Evolutionary conservation across 2,888 invertebrate genomes (phyloP).

Genomic region (Hoplodrina ambigua): DNA sequence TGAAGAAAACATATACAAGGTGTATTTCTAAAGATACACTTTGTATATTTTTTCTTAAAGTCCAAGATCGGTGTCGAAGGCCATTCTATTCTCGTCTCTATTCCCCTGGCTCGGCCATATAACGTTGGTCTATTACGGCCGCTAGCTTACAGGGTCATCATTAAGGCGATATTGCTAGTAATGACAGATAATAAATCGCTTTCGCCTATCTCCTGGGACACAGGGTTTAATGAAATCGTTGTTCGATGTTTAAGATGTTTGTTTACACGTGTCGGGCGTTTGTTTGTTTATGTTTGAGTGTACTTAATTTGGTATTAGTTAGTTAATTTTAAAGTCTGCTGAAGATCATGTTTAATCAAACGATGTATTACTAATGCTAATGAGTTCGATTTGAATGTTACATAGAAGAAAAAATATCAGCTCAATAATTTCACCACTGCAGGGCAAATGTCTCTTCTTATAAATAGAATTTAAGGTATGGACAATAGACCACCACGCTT

Average conservation of each 20-base stretch:
- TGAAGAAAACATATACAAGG: too few species aligned
- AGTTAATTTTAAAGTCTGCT: too few species aligned
- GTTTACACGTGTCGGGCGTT: background rate
- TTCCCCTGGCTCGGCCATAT: constrained; percentile 6
- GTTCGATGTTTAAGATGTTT: constrained; percentile 26
- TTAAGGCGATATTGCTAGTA: constrained; percentile 81
- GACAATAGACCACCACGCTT: too few species aligned
- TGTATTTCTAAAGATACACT: constrained; percentile 11
- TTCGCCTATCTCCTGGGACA: constrained; percentile 1
- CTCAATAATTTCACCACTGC: too few species aligned
- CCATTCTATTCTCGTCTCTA: constrained; percentile 9
- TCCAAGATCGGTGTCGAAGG: background rate
- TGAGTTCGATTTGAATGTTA: too few species aligned
- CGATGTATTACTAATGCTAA: too few species aligned
- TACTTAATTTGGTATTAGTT: background rate
- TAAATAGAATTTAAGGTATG: too few species aligned
- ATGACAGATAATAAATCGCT: constrained; percentile 75
- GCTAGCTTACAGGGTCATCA: constrained; percentile 75
- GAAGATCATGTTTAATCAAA: too few species aligned
- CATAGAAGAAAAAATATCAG: too few species aligned
- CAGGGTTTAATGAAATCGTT: constrained; percentile 18
- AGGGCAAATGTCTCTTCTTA: too few species aligned
- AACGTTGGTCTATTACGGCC: constrained; percentile 46
- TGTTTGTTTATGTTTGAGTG: constrained; percentile 11
- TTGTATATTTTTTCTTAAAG: background rate